These are phyloP conservation scores for Branchinecta lynchi DNA, from an alignment of 1,140 invertebrate species.

Conservation along the genomic window DNA sequence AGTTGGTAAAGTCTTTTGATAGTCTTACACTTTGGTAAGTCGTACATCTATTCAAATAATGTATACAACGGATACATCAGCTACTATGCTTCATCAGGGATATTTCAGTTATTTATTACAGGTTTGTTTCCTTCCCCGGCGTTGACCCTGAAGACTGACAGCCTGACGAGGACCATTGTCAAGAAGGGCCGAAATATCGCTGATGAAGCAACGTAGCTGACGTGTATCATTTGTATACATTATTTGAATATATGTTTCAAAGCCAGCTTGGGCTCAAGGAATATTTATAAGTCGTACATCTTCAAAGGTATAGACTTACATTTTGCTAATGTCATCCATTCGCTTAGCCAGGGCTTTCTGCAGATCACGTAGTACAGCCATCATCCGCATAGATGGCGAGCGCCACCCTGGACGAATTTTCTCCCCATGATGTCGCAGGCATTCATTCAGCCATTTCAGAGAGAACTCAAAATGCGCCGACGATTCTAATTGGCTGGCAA, in stretches of 20 bases:
- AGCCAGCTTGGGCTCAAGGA: no score
- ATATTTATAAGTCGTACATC: not conserved
- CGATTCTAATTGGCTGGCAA: constrained; percentile 52
- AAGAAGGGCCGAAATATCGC: no score
- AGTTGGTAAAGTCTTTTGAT: no score
- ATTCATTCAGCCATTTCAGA: constrained; percentile 53
- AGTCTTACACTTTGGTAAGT: not conserved
- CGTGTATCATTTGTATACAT: no score
- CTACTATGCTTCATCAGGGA: no score
- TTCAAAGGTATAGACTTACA: constrained; percentile 44
- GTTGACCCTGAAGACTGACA: no score
- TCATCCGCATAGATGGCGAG: constrained; percentile 30
- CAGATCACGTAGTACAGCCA: constrained; percentile 48
- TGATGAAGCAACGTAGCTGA: no score
- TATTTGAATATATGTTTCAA: no score
- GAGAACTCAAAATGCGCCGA: constrained; percentile 76
- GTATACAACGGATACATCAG: no score
- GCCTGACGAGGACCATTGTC: no score
- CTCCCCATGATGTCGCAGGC: constrained; percentile 45
- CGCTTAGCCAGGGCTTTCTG: constrained; percentile 66
- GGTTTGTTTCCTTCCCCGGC: no score
- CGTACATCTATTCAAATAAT: not conserved
- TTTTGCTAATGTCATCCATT: constrained; percentile 62
- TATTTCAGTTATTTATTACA: no score
- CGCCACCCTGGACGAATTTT: constrained; percentile 35